Evolutionary conservation across 2,797 vertebrate species (phyloP).

Genomic region (Microctenopoma stevenorrisi): DNA sequence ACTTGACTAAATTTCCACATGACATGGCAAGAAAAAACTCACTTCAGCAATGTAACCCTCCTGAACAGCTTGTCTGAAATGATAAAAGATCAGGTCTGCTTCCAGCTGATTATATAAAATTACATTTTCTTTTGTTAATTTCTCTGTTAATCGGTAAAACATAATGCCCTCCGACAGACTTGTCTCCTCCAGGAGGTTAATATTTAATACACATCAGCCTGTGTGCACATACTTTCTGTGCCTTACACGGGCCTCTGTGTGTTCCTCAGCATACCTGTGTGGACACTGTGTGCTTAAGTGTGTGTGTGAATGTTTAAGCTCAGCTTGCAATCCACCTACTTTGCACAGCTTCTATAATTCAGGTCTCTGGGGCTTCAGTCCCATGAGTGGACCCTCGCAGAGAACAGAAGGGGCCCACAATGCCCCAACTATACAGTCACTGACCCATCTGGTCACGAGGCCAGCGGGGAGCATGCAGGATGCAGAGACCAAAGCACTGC

Average conservation of each 20-base stretch:
- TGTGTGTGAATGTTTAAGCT: slow-evolving; percentile 42
- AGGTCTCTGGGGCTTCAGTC: slow-evolving; percentile 63
- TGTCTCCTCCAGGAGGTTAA: slow-evolving; percentile 11
- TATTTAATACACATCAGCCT: slow-evolving; percentile 3
- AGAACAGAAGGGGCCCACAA: slow-evolving; percentile 76
- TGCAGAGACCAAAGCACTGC: slow-evolving; percentile 62
- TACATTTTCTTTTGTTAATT: slow-evolving; percentile 59
- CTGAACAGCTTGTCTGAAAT: slow-evolving; percentile 60
- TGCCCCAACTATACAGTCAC: slow-evolving; percentile 50
- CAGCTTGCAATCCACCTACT: slow-evolving; percentile 58
- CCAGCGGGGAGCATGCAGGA: slow-evolving; percentile 49
- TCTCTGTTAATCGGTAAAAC: slow-evolving; percentile 49
- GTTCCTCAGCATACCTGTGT: slow-evolving; percentile 20
- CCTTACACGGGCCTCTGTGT: neutral
- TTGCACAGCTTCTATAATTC: slow-evolving; percentile 55
- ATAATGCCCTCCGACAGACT: slow-evolving; percentile 26
- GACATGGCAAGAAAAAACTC: slow-evolving; percentile 73
- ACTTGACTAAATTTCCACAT: slow-evolving; percentile 82
- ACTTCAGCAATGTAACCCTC: slow-evolving; percentile 63
- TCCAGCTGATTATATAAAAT: slow-evolving; percentile 52
- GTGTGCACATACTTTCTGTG: neutral
- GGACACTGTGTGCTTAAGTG: slow-evolving; percentile 7
- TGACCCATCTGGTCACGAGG: slow-evolving; percentile 76
- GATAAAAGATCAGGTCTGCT: slow-evolving; percentile 53
- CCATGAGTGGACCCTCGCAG: slow-evolving; percentile 65